Base-by-base conservation (phyloP, 2,888 invertebrate species). In the Zaprionus bogoriensis region DNA sequence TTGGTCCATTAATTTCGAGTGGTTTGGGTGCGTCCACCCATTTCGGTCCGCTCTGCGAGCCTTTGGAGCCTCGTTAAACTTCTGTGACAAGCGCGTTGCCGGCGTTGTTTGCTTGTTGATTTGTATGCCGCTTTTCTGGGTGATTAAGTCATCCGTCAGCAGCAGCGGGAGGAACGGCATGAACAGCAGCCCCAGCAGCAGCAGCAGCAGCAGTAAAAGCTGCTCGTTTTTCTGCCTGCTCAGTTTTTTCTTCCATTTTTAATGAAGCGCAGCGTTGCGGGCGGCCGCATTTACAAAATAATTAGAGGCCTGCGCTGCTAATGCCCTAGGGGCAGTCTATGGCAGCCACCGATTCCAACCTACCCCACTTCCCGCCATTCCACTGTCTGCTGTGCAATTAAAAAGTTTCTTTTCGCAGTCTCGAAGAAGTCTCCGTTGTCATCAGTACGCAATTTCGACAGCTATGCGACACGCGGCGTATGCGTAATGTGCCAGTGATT, bases 81-180 rank as follows among this genome's bases (percentile, higher is more conserved):
- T 80, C 74, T 71, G 71, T 71, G 85, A 74, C 76, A 69, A 58
- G 46, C 62, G 67, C 58, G 71, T 65, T 44, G 67, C 47, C 52
- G 41, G 45, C 50, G 58, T 48, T 63, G 64, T 65, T 67, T 67
- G 64, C 63, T 67, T 68, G 87, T 80, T 80, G 80, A 80, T 80
- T 80, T 80, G 85, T 80, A 74, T 74, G 71, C 54, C 68, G 81
- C 85, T 80, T 80, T 80, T 84, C 81, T 87, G 87, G 87, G 64
- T 80, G 87, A 80, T 80, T 80, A 80, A 84, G 84, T 81, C 87
- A 80, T 80, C 65, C 85, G 71, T 80, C 87, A 80, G 71, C 32
- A 20, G 41, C 50, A 42, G 44, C 36, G 22, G n/a, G n/a, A n/a
- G n/a, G n/a, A n/a, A n/a, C n/a, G n/a, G n/a, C n/a, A n/a, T n/a